Conservation (phyloP, 2,797 vertebrate species). For the Poeciliopsis infans region DNA sequence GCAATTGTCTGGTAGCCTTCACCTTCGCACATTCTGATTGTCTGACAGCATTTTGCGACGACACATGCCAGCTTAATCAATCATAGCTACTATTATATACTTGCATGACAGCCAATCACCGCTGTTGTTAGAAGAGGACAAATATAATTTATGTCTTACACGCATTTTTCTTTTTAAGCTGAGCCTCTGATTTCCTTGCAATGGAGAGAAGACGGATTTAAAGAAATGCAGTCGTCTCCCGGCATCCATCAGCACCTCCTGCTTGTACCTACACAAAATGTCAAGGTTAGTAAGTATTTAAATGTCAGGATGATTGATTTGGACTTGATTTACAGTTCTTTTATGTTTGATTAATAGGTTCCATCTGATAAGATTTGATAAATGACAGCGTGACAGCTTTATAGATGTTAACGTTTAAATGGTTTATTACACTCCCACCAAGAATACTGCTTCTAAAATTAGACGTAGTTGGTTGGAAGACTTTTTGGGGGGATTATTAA, state of each 20-base stretch:
- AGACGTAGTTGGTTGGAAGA: background rate
- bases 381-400: slow-evolving; percentile 3
- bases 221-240: background rate
- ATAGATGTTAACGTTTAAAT: slow-evolving; percentile 3
- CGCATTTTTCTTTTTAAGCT: background rate
- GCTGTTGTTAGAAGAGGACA: background rate
- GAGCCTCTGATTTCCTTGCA: background rate
- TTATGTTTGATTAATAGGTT: slow-evolving; percentile 1
- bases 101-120: background rate
- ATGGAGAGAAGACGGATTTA: background rate
- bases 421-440: background rate
- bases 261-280: slow-evolving; percentile 5
- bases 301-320: slow-evolving; percentile 7
- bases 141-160: background rate
- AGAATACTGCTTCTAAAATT: background rate
- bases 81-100: background rate
- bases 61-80: background rate
- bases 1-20: background rate
- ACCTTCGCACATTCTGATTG: background rate
- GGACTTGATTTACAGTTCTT: slow-evolving; percentile 5
- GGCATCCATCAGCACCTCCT: background rate
- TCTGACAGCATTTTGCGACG: background rate
- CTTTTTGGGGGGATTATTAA: background rate
- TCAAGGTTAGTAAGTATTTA: slow-evolving; percentile 10
- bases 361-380: background rate